Percentiles rank a stretch among this genome's conserved stretches.
These are phyloP conservation scores for Asobara japonica DNA, from an alignment of 1,140 invertebrate genomes.

Conservation along the genomic window DNA sequence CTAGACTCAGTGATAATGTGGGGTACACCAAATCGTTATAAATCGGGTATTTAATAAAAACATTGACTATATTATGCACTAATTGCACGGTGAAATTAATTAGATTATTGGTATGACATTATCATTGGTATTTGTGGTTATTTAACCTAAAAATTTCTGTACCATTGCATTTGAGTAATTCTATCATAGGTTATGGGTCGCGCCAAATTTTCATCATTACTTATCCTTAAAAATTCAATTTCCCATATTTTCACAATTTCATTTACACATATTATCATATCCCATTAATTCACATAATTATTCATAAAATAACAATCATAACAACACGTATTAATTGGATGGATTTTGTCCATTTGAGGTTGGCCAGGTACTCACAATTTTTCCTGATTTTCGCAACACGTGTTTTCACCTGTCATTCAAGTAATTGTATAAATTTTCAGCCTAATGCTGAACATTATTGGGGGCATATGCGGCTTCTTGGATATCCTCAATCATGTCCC, in stretches of 20 bases:
- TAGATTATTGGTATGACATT: slow-evolving; percentile 6
- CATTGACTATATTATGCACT: not conserved
- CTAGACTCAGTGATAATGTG: slow-evolving; percentile 13
- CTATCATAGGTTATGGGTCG: slow-evolving; percentile 44
- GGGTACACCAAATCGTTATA: slow-evolving; percentile 9
- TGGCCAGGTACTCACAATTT: not conserved
- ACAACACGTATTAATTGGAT: not conserved
- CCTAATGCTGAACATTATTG: slow-evolving; percentile 4
- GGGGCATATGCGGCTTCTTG: not conserved
- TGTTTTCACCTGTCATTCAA: not conserved
- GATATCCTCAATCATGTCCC: not conserved
- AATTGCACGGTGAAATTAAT: not conserved
- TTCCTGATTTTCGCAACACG: not conserved
- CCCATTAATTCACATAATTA: not conserved
- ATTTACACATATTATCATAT: not conserved
- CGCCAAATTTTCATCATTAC: slow-evolving; percentile 7
- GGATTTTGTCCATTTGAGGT: not conserved
- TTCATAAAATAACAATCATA: not conserved
- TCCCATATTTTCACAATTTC: not conserved
- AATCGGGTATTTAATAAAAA: slow-evolving; percentile 21
- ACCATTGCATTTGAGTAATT: not conserved
- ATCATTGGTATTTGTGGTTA: slow-evolving; percentile 6
- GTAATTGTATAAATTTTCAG: not conserved
- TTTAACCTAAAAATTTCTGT: not conserved
- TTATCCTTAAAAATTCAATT: not conserved